Evolutionary conservation across 2,888 invertebrate species (phyloP).

Genomic region (Temnothorax unifasciatus): DNA sequence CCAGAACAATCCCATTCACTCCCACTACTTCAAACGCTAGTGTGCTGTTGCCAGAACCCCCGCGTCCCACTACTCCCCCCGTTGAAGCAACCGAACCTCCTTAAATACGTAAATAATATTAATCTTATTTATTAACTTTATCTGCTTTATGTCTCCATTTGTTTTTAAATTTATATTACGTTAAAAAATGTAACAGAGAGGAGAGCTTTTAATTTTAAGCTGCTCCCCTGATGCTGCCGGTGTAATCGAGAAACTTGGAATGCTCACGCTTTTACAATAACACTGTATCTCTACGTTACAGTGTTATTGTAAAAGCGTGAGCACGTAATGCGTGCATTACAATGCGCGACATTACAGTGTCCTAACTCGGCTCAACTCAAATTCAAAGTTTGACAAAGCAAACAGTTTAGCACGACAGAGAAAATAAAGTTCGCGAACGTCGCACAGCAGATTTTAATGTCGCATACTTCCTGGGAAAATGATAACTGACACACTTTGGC

Average conservation of each 20-base stretch:
- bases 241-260: not conserved
- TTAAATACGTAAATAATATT: not conserved
- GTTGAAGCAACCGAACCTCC: too few species aligned
- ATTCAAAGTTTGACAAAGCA: not conserved
- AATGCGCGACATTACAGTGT: not conserved
- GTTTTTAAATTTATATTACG: not conserved
- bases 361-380: not conserved
- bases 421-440: conserved; percentile 16
- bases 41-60: too few species aligned
- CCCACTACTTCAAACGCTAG: too few species aligned
- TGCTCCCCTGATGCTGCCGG: not conserved
- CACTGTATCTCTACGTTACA: too few species aligned
- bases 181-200: not conserved
- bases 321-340: not conserved
- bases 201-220: not conserved
- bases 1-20: too few species aligned
- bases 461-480: conserved; percentile 45
- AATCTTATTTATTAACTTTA: not conserved
- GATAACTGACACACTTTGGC: conserved; percentile 59
- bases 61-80: too few species aligned
- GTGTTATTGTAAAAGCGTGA: too few species aligned
- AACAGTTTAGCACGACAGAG: not conserved
- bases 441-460: conserved; percentile 25
- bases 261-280: not conserved
- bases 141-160: not conserved